A percentile compares a stretch with the other conserved stretches of the same genome.
phyloP scores from a whole-genome alignment of 2,888 invertebrate species.

The Erpobdella octoculata region DNA sequence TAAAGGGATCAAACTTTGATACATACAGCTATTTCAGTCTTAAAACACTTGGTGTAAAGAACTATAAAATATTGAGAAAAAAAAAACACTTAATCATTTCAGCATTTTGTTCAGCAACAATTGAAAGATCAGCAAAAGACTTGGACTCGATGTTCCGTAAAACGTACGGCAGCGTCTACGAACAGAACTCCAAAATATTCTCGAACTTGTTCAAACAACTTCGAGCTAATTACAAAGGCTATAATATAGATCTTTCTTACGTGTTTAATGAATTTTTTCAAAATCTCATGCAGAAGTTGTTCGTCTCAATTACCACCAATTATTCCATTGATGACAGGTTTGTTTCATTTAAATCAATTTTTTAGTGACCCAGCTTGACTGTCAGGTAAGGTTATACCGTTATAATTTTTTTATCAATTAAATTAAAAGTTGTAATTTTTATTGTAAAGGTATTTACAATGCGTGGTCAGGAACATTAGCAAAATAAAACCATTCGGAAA shows the following conservation, averaged over 20 bases:
- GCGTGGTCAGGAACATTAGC: conserved; percentile 83
- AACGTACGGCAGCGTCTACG: conserved; percentile 89
- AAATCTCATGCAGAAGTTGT: conserved; percentile 87
- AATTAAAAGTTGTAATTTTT: background rate
- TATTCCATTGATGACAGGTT: conserved; percentile 69
- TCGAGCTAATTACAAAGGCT: conserved; percentile 73
- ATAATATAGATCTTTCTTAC: conserved; percentile 66
- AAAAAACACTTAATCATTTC: no score
- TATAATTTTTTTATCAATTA: background rate
- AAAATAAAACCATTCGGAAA: conserved; percentile 89
- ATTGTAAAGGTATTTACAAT: conserved; percentile 68
- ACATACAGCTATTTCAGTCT: no score
- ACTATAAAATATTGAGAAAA: no score
- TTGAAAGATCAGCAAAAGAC: conserved; percentile 72
- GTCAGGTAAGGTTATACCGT: background rate
- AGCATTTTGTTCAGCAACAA: conserved; percentile 80
- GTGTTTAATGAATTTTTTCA: conserved; percentile 78
- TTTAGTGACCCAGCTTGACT: no score
- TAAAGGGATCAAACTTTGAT: no score
- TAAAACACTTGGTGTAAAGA: no score
- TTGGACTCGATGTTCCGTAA: conserved; percentile 90
- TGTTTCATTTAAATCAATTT: background rate
- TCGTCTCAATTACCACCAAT: conserved; percentile 76
- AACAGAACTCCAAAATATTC: conserved; percentile 85
- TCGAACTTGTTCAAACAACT: conserved; percentile 80